phyloP scores from a whole-genome alignment of 1,140 invertebrate species.

The Leptopilina clavipes region DNA sequence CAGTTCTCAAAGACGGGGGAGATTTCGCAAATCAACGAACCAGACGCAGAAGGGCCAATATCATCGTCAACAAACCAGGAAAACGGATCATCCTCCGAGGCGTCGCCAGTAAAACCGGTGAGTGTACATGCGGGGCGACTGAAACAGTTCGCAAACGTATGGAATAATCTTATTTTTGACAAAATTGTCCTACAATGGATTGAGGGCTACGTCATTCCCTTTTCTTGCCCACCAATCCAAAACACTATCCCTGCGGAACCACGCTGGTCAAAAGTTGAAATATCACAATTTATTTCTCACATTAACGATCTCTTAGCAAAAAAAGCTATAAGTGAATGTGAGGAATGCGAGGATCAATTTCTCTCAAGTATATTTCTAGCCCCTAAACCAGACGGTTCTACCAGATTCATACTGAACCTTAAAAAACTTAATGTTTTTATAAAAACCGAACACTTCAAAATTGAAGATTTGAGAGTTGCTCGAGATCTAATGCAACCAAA shows the following conservation, averaged over 20 bases:
- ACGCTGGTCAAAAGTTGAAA: conserved; percentile 1
- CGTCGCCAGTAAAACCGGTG: conserved; percentile 34
- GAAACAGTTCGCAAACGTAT: conserved; percentile 35
- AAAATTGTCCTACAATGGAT: conserved; percentile 40
- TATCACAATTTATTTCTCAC: not conserved
- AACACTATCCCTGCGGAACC: not conserved
- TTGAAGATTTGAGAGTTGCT: conserved; percentile 1
- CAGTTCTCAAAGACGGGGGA: too few relatives aligned
- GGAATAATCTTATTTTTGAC: conserved; percentile 43
- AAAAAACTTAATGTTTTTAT: conserved; percentile 37
- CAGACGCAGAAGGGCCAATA: not conserved
- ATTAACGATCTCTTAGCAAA: conserved; percentile 36
- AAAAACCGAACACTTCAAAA: conserved; percentile 26
- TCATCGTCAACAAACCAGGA: not conserved
- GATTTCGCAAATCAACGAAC: conserved; percentile 7
- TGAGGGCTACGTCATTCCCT: conserved; percentile 39
- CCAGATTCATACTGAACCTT: conserved; percentile 33
- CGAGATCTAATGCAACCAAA: not conserved
- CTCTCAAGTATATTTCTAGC: conserved; percentile 38
- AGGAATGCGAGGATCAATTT: conserved; percentile 14
- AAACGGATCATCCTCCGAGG: not conserved
- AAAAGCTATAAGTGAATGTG: conserved; percentile 26
- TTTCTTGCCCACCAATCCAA: not conserved
- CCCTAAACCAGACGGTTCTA: conserved; percentile 31
- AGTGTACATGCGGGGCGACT: conserved; percentile 41